A percentile compares a stretch with the other conserved stretches of the same genome.
These are phyloP conservation scores for Megaceryle maxima DNA, from an alignment of 2,113 vertebrate species.

Conservation along the genomic window DNA sequence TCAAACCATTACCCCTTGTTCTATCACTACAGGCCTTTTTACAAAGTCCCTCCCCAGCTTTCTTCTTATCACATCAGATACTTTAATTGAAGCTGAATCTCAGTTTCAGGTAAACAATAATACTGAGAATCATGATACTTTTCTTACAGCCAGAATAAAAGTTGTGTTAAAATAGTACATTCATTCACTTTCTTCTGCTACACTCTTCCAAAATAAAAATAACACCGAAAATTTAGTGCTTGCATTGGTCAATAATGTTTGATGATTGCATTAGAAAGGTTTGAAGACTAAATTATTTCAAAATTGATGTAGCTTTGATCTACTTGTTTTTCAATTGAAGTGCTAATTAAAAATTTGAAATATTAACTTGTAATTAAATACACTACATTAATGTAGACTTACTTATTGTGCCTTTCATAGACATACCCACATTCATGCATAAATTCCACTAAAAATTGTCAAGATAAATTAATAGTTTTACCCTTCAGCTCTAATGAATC, in stretches of 20 bases:
- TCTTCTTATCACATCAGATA: background rate
- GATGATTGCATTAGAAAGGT: background rate
- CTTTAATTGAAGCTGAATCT: background rate
- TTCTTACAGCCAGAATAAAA: background rate
- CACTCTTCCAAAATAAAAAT: background rate
- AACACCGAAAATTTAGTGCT: background rate
- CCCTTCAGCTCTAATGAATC: background rate
- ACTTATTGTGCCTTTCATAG: background rate
- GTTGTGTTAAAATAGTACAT: background rate
- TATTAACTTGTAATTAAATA: background rate
- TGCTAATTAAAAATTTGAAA: background rate
- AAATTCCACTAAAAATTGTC: background rate
- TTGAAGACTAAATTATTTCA: background rate
- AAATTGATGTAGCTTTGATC: background rate
- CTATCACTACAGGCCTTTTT: no score
- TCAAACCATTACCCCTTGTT: no score
- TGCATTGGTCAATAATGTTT: background rate
- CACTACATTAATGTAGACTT: background rate
- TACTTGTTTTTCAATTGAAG: background rate
- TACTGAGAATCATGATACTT: background rate
- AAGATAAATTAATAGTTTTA: background rate
- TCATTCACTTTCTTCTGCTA: background rate
- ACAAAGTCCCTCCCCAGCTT: no score
- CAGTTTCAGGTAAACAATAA: background rate
- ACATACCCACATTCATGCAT: background rate